A percentile compares a stretch with the other conserved stretches of the same genome.
Conservation (phyloP, 1,140 invertebrate species). For the Frieseomelitta varia region DNA sequence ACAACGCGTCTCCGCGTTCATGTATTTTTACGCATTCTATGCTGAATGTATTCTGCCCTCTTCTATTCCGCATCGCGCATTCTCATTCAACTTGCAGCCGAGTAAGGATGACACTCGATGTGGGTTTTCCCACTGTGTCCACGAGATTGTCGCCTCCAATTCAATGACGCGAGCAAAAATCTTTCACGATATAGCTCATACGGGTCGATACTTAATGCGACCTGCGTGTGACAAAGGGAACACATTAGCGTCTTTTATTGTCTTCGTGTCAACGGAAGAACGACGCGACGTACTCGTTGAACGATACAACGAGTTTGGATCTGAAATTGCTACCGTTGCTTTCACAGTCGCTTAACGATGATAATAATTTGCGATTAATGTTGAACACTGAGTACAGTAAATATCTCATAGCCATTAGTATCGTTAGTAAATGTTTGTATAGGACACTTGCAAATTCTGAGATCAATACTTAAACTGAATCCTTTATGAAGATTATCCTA, state of each 20-base stretch:
- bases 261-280: no score
- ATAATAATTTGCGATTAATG: neutral
- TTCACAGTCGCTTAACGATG: neutral
- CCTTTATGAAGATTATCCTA: no score
- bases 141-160: neutral
- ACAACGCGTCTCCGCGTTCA: neutral
- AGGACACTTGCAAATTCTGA: no score
- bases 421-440: no score
- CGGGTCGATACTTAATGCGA: neutral
- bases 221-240: neutral
- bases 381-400: neutral
- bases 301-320: neutral
- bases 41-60: neutral
- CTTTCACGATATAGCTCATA: neutral
- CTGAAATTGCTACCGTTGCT: neutral
- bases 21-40: neutral
- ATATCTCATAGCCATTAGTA: neutral
- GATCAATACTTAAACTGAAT: no score
- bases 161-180: neutral
- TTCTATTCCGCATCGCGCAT: neutral
- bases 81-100: neutral
- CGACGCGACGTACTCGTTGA: neutral
- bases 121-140: slow-evolving; percentile 23
- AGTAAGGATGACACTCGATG: neutral
- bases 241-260: neutral